These are phyloP conservation scores for Himalopsyche kuldschensis DNA, from an alignment of 2,888 invertebrate species.

Conservation along the genomic window DNA sequence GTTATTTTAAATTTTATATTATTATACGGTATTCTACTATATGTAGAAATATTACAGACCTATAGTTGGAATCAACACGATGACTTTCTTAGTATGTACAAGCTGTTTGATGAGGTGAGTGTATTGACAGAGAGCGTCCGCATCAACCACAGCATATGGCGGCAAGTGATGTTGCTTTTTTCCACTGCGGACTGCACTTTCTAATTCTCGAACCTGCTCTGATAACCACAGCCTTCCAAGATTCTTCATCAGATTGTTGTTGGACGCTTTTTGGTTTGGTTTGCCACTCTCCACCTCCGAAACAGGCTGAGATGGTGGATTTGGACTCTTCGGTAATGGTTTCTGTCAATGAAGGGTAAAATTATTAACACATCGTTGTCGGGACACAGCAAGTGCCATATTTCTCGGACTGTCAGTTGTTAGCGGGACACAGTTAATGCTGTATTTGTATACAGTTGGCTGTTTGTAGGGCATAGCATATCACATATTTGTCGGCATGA, in stretches of 20 bases:
- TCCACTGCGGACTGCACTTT: slow-evolving; percentile 65
- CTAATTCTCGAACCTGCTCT: slow-evolving; percentile 84
- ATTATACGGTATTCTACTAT: no score
- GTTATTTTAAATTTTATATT: no score
- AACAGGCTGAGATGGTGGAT: not conserved
- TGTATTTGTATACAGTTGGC: no score
- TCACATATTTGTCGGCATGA: no score
- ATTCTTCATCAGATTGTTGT: slow-evolving; percentile 65
- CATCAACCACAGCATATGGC: slow-evolving; percentile 86
- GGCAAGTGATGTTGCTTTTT: slow-evolving; percentile 62
- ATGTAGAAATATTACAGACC: slow-evolving; percentile 63
- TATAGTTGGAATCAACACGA: slow-evolving; percentile 83
- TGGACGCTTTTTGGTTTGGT: not conserved
- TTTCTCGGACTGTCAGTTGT: no score
- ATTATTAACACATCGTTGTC: not conserved
- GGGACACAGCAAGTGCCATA: no score
- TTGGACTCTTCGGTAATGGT: not conserved
- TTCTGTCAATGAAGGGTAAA: not conserved
- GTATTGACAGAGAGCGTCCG: slow-evolving; percentile 76
- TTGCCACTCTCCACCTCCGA: not conserved
- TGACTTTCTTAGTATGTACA: slow-evolving; percentile 79
- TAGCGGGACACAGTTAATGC: no score
- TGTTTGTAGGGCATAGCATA: no score
- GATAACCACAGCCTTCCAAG: slow-evolving; percentile 90
- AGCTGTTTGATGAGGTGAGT: slow-evolving; percentile 79